Percentiles rank a stretch among this genome's conserved stretches.
These are phyloP conservation scores for Heteromyza rotundicornis DNA, from an alignment of 2,888 invertebrate genomes.

Conservation along the genomic window DNA sequence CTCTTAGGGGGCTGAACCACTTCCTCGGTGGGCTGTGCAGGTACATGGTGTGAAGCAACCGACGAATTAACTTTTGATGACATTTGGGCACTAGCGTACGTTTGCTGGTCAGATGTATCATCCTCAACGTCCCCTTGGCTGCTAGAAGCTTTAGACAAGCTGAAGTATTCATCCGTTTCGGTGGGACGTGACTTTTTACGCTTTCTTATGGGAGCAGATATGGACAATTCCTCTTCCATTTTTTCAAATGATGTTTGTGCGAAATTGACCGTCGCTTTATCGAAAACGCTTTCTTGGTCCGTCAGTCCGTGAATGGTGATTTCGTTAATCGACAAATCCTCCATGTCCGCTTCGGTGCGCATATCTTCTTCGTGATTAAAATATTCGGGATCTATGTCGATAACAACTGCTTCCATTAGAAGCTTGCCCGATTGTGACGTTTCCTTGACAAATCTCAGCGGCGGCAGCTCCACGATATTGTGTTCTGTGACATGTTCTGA, in stretches of 20 bases:
- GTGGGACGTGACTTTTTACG: constrained; percentile 72
- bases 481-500: constrained; percentile 87
- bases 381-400: constrained; percentile 86
- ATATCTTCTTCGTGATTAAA: constrained; percentile 81
- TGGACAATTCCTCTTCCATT: constrained; percentile 67
- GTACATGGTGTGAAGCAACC: constrained; percentile 48
- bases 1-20: constrained; percentile 50
- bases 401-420: constrained; percentile 89
- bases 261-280: constrained; percentile 65
- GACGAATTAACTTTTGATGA: constrained; percentile 63
- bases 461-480: constrained; percentile 85
- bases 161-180: constrained; percentile 72
- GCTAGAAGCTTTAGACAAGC: constrained; percentile 68
- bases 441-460: constrained; percentile 86
- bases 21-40: constrained; percentile 48
- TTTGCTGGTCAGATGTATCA: constrained; percentile 71
- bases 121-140: constrained; percentile 66
- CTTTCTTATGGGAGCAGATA: constrained; percentile 64
- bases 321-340: constrained; percentile 83
- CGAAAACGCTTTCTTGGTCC: constrained; percentile 62
- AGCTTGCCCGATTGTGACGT: constrained; percentile 87
- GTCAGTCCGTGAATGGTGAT: constrained; percentile 69
- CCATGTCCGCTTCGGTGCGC: constrained; percentile 84
- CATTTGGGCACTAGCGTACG: constrained; percentile 72
- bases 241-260: constrained; percentile 57